These are phyloP conservation scores for Acrocyrtus sp. DNA, from an alignment of 2,888 invertebrate genomes.

Conservation along the genomic window DNA sequence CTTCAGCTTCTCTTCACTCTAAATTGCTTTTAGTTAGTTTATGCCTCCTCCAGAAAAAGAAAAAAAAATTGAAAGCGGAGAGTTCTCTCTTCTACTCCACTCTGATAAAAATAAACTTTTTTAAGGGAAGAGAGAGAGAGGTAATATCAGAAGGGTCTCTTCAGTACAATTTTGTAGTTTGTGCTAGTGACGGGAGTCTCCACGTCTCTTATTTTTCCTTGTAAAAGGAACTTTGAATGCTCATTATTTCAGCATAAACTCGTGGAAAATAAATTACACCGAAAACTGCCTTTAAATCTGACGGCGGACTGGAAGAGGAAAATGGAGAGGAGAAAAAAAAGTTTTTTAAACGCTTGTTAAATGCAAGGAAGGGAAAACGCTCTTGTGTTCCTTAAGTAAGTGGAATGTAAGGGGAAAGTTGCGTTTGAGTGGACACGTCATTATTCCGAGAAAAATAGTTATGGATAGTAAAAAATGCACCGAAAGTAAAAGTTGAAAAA, in stretches of 20 bases:
- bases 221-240: conserved; percentile 46
- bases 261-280: conserved; percentile 44
- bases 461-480: not conserved
- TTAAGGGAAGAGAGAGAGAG: too few species aligned
- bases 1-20: not conserved
- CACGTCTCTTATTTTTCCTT: too few species aligned
- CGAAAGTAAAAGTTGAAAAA: too few species aligned
- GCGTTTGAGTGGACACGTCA: not conserved
- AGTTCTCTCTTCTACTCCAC: not conserved
- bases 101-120: not conserved
- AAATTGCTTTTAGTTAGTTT: not conserved
- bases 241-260: conserved; percentile 48
- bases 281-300: conserved; percentile 44
- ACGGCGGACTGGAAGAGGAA: conserved; percentile 8
- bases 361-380: conserved; percentile 15
- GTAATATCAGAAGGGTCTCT: too few species aligned
- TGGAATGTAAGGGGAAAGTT: conserved; percentile 3
- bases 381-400: conserved; percentile 7
- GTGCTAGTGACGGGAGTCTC: too few species aligned
- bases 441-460: not conserved
- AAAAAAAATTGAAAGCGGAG: not conserved
- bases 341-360: conserved; percentile 47
- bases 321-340: too few species aligned
- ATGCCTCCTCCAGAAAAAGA: not conserved
- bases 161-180: too few species aligned